Conservation (phyloP, 2,113 vertebrate species). For the Pelodiscus sinensis region DNA sequence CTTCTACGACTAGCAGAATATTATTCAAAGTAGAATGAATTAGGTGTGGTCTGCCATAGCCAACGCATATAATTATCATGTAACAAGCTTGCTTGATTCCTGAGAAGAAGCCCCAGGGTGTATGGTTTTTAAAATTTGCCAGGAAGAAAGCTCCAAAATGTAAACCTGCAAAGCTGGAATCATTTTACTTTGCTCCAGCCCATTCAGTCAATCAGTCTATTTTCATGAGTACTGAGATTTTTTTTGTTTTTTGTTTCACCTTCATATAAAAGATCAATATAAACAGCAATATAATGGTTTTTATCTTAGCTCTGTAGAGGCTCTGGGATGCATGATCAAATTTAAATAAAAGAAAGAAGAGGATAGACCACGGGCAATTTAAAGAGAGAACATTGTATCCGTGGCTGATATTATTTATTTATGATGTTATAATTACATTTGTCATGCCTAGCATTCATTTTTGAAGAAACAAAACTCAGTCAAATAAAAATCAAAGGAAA, state of each 20-base stretch:
- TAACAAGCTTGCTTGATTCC: too few relatives aligned
- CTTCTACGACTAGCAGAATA: not conserved
- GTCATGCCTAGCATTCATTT: not conserved
- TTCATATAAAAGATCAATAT: not conserved
- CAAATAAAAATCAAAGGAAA: not conserved
- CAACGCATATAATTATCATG: not conserved
- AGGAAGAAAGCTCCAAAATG: not conserved
- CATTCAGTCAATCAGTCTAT: not conserved
- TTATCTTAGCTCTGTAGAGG: not conserved
- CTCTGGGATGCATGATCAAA: rapidly evolving
- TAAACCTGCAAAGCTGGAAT: not conserved
- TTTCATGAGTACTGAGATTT: not conserved
- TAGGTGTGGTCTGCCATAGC: not conserved
- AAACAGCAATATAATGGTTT: not conserved
- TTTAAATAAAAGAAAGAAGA: not conserved
- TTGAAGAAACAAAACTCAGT: not conserved
- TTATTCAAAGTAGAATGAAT: not conserved
- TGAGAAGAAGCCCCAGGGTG: not conserved
- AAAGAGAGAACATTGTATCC: not conserved
- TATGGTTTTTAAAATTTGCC: not conserved
- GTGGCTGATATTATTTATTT: not conserved
- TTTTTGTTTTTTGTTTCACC: not conserved
- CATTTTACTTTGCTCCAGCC: not conserved
- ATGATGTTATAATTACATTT: not conserved
- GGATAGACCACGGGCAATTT: not conserved